These are phyloP conservation scores for Busseola fusca DNA, from an alignment of 2,888 invertebrate genomes.

Conservation along the genomic window DNA sequence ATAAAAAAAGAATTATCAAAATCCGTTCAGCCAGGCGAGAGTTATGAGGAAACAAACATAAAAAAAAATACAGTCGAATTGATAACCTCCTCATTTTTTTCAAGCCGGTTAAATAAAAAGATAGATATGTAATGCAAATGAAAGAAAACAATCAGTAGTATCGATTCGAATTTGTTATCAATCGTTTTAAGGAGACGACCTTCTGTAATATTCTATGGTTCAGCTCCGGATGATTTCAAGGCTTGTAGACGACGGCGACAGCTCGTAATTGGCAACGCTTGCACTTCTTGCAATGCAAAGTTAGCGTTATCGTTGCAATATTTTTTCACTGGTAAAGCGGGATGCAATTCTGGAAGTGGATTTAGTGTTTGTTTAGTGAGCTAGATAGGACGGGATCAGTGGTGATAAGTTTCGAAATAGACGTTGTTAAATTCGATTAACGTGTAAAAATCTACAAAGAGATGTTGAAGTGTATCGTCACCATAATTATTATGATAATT, in stretches of 20 bases:
- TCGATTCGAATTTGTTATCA: neutral
- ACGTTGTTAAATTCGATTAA: neutral
- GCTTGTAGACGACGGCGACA: conserved; percentile 45
- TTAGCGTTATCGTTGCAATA: conserved; percentile 44
- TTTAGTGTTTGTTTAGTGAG: conserved; percentile 21
- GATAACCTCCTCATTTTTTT: too few relatives aligned
- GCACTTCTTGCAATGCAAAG: conserved; percentile 52
- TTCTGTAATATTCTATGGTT: conserved; percentile 15
- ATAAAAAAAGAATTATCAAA: too few relatives aligned
- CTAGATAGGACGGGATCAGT: neutral
- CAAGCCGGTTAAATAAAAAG: too few relatives aligned
- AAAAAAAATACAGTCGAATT: too few relatives aligned
- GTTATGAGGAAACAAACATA: too few relatives aligned
- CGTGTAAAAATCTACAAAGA: neutral
- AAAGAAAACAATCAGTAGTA: too few relatives aligned
- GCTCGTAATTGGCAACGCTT: conserved; percentile 54
- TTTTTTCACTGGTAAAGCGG: conserved; percentile 30
- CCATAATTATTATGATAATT: too few relatives aligned
- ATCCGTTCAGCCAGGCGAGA: too few relatives aligned
- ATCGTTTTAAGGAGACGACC: neutral
- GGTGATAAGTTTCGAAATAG: neutral
- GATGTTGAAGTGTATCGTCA: neutral
- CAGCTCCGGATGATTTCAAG: conserved; percentile 36
- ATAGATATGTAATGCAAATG: too few relatives aligned
- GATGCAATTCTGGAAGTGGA: conserved; percentile 25